These are phyloP conservation scores for Machimus atricapillus DNA, from an alignment of 2,888 invertebrate species.

Conservation along the genomic window DNA sequence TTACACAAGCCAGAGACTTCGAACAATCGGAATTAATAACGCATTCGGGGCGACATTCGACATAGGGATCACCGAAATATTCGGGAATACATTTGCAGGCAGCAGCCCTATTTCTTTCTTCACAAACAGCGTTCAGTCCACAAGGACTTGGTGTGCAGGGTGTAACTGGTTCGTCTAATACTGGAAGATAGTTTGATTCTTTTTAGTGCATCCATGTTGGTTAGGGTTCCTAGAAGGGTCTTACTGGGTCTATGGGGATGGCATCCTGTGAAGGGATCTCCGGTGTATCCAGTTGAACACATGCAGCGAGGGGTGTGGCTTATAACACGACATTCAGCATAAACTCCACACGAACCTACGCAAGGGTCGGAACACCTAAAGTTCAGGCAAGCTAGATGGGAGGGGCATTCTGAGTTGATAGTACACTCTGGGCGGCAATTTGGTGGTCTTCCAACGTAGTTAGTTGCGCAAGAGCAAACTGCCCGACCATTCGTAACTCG, in stretches of 20 bases:
- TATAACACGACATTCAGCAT: slow-evolving; percentile 69
- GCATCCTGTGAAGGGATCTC: slow-evolving; percentile 71
- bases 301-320: slow-evolving; percentile 65
- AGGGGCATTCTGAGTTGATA: slow-evolving; percentile 65
- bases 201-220: background rate
- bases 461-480: slow-evolving; percentile 68
- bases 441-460: slow-evolving; percentile 69
- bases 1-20: slow-evolving; percentile 70
- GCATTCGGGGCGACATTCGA: slow-evolving; percentile 74
- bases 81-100: slow-evolving; percentile 71
- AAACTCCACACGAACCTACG: slow-evolving; percentile 72
- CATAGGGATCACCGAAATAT: slow-evolving; percentile 71
- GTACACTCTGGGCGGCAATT: slow-evolving; percentile 73
- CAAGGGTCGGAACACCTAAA: slow-evolving; percentile 70
- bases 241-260: slow-evolving; percentile 62
- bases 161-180: slow-evolving; percentile 62
- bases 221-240: slow-evolving; percentile 49
- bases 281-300: slow-evolving; percentile 66
- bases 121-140: slow-evolving; percentile 72
- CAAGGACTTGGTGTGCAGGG: slow-evolving; percentile 74
- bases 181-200: slow-evolving; percentile 55
- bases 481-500: slow-evolving; percentile 62
- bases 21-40: slow-evolving; percentile 72
- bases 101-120: slow-evolving; percentile 70
- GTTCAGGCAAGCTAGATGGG: slow-evolving; percentile 64